Base-by-base conservation (phyloP, 1,140 invertebrate genomes). In the Brachionus plicatilis region DNA sequence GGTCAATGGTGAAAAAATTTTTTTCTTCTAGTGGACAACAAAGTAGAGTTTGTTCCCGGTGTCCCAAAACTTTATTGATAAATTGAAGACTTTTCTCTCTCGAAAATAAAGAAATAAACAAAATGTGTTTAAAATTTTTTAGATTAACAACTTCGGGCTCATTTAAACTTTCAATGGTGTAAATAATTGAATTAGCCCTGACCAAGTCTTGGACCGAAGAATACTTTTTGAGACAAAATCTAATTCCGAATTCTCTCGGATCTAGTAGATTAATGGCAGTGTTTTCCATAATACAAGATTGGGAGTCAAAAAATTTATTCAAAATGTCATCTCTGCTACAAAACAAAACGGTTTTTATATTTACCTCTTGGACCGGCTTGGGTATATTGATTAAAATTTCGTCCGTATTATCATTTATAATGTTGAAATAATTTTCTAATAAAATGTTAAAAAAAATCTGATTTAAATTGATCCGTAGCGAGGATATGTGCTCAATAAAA, bases 301-400 rank as follows among this genome's bases (percentile, higher is more conserved):
- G 37, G 33, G 29, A 41, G 9, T 14, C 17, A 1, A 72, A 72
- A 72, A 72, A 43, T 72, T 72, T 72, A 1, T 72, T 45, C 8
- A 43, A 43, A 9, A 72, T 43, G 9, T 43, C 33, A 12, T 37
- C 14, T 20, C 68, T 37, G 14, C 14, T 72, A 11, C 33, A 43
- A 43, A 41, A 72, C 37, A 72, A 72, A n/a, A 72, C 68, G 20
- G 37, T 72, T 43, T 72, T 72, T n/a, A 72, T 41, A 72, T 43
- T 41, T 43, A 72, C 37, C 68, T 72, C 68, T 43, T 72, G 33
- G 9, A 72, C 9, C 43, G 68, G 68, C 9, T 45, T 20, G 7
- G 68, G 68, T 43, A 72, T 20, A 72, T 72, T 17, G 17, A 72
- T n/a, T 11, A 72, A 41, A 72, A 72, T 72, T 20, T 43, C 41